A percentile compares a stretch with the other conserved stretches of the same genome.
Conservation (phyloP, 2,797 vertebrate species). For the Corythornis leucogaster region DNA sequence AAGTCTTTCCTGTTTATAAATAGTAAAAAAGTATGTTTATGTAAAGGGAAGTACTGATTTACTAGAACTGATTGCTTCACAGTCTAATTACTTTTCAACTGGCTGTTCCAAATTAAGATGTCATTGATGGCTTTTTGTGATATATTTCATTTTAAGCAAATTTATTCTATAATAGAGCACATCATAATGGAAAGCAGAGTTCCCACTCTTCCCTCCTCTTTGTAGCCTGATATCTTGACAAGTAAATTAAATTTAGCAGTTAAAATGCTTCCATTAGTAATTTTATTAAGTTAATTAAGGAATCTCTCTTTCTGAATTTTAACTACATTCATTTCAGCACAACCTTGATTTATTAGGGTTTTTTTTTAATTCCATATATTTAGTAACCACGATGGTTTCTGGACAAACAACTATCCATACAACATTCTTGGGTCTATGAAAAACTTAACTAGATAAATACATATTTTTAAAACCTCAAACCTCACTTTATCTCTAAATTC, state of each 20-base stretch:
- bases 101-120: slow-evolving; percentile 87
- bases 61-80: slow-evolving; percentile 84
- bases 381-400: slow-evolving; percentile 50
- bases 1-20: slow-evolving; percentile 85
- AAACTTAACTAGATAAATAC: neutral
- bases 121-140: slow-evolving; percentile 86
- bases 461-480: neutral
- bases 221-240: slow-evolving; percentile 89
- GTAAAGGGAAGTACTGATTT: slow-evolving; percentile 82
- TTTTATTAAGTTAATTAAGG: slow-evolving; percentile 98
- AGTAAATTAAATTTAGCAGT: slow-evolving; percentile 97
- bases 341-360: slow-evolving; percentile 66
- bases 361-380: slow-evolving; percentile 71
- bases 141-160: slow-evolving; percentile 88
- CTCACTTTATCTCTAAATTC: neutral
- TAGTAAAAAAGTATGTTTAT: slow-evolving; percentile 80
- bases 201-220: slow-evolving; percentile 81
- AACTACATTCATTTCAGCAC: slow-evolving; percentile 81
- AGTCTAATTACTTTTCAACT: slow-evolving; percentile 86
- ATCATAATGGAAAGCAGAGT: slow-evolving; percentile 85
- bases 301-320: slow-evolving; percentile 88
- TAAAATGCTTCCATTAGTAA: slow-evolving; percentile 94
- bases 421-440: neutral
- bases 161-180: slow-evolving; percentile 84
- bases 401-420: slow-evolving; percentile 41